Conservation (phyloP, 2,113 vertebrate species). For the Alligator mississippiensis region DNA sequence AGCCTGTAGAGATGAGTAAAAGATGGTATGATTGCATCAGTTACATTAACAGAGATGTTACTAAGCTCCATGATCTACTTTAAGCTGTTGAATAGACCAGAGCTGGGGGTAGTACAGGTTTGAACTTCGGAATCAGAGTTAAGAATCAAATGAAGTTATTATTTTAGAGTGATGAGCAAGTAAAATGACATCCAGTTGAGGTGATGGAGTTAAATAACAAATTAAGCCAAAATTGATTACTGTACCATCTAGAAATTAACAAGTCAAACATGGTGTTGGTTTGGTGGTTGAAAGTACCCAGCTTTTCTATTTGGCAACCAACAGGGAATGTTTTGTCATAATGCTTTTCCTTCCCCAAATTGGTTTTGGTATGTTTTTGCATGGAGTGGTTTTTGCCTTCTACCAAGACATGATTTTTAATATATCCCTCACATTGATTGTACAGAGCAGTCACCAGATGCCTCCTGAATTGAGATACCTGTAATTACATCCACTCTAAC, state of each 20-base stretch:
- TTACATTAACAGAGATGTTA: too few relatives aligned
- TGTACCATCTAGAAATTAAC: too few relatives aligned
- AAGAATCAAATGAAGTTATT: background rate
- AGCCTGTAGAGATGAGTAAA: too few relatives aligned
- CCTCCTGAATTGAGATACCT: too few relatives aligned
- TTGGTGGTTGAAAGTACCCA: conserved; percentile 35
- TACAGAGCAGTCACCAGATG: too few relatives aligned
- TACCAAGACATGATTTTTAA: background rate
- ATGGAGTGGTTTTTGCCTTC: conserved; percentile 55
- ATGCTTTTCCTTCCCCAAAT: conserved; percentile 17
- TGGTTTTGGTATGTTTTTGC: conserved; percentile 16
- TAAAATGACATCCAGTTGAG: background rate
- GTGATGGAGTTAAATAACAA: background rate
- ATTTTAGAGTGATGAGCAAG: background rate
- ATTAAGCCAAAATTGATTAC: too few relatives aligned
- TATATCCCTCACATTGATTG: too few relatives aligned
- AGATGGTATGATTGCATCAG: too few relatives aligned
- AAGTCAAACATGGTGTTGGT: background rate
- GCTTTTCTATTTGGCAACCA: conserved; percentile 29
- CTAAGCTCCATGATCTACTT: too few relatives aligned
- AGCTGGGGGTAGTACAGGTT: background rate
- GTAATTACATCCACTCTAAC: too few relatives aligned
- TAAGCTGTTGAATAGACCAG: too few relatives aligned
- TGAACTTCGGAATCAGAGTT: background rate
- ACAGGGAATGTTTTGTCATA: conserved; percentile 45